These are phyloP conservation scores for Heliocidaris tuberculata DNA, from an alignment of 35 echinoderm and acorn worm genomes.

Conservation along the genomic window DNA sequence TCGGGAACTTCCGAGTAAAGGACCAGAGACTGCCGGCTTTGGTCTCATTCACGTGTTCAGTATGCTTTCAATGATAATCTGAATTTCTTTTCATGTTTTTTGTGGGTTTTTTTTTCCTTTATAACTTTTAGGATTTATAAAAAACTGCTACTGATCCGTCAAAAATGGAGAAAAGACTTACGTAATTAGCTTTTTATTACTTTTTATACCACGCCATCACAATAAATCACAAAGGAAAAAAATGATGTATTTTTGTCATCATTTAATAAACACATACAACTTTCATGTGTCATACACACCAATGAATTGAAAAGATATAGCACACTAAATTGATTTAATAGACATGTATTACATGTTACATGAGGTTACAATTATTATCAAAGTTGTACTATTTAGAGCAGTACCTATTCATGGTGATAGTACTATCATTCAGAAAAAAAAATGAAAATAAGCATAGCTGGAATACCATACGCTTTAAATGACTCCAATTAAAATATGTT, in stretches of 20 bases:
- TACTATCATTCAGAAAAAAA: background rate
- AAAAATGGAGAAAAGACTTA: too few relatives aligned
- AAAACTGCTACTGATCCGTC: too few relatives aligned
- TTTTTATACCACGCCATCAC: background rate
- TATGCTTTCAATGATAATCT: too few relatives aligned
- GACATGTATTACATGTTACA: background rate
- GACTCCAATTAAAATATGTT: background rate
- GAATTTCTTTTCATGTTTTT: too few relatives aligned
- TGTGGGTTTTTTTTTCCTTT: too few relatives aligned
- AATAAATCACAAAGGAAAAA: background rate
- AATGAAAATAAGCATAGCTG: background rate
- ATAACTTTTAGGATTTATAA: too few relatives aligned
- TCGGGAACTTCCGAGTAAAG: too few relatives aligned
- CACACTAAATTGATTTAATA: background rate
- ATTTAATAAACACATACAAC: slow-evolving; percentile 8
- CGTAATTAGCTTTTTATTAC: background rate
- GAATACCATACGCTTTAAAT: background rate
- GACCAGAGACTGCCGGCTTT: too few relatives aligned
- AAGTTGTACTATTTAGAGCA: background rate
- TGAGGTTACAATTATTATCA: background rate
- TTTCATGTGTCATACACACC: slow-evolving; percentile 10
- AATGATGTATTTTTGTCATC: background rate
- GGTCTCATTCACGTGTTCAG: too few relatives aligned
- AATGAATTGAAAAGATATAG: background rate
- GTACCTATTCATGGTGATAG: background rate